Evolutionary conservation across 2,113 vertebrate species (phyloP).

Genomic region (Bubalus kerabau): DNA sequence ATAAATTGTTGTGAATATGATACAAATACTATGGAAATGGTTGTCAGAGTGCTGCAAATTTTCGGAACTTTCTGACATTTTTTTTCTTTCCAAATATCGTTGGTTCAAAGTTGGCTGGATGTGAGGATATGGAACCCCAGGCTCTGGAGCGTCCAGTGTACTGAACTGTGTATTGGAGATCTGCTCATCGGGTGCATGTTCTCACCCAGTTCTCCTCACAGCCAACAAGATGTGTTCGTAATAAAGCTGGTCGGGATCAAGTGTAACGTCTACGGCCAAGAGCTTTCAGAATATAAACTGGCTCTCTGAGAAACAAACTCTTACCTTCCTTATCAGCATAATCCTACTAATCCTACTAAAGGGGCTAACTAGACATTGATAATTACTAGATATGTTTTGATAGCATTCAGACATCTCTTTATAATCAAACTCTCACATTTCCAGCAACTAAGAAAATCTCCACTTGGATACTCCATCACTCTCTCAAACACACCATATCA

Average conservation of each 20-base stretch:
- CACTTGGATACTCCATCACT: neutral
- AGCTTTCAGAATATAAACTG: constrained; percentile 14
- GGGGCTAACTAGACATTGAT: neutral
- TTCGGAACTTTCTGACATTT: neutral
- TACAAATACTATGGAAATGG: neutral
- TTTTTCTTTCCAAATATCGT: neutral
- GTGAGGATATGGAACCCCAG: neutral
- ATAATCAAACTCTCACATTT: neutral
- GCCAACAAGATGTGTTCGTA: neutral
- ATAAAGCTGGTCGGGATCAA: neutral
- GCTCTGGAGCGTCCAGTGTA: neutral
- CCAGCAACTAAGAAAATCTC: constrained; percentile 18
- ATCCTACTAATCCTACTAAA: neutral
- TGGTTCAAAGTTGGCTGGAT: neutral
- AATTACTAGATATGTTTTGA: neutral
- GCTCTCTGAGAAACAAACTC: neutral
- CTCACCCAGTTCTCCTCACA: neutral
- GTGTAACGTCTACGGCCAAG: neutral
- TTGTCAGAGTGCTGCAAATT: neutral
- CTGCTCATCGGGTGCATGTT: neutral
- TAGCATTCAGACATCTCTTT: neutral
- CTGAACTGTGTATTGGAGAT: neutral
- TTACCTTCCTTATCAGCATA: constrained; percentile 12
- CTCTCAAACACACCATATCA: neutral
- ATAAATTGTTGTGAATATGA: neutral